These are phyloP conservation scores for Hirudinaria manillensis DNA, from an alignment of 2,888 invertebrate species.

Conservation along the genomic window DNA sequence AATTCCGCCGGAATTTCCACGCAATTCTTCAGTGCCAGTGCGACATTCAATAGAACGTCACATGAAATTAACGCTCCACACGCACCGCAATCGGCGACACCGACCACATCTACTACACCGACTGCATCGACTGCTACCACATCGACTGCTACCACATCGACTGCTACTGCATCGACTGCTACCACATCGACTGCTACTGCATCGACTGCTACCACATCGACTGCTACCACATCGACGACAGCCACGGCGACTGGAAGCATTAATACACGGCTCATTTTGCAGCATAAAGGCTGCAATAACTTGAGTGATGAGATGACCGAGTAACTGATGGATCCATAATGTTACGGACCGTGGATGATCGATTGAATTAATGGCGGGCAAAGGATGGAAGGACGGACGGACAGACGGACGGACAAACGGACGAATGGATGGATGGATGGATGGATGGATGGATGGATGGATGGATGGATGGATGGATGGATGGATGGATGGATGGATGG, in stretches of 20 bases:
- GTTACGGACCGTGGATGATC: too few species aligned
- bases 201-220: background rate
- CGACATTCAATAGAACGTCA: too few species aligned
- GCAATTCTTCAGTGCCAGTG: too few species aligned
- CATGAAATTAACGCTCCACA: too few species aligned
- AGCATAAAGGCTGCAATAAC: too few species aligned
- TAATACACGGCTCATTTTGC: background rate
- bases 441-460: background rate
- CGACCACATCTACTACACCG: background rate
- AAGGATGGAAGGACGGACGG: background rate
- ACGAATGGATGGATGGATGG: background rate
- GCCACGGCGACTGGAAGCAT: background rate
- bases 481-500: conserved; percentile 10
- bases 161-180: background rate
- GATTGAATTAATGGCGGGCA: background rate
- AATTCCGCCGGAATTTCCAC: too few species aligned
- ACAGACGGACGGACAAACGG: too few species aligned
- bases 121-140: background rate
- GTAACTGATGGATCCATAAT: too few species aligned
- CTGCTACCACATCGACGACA: background rate
- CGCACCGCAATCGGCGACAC: background rate
- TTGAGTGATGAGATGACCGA: too few species aligned
- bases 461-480: background rate
- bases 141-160: background rate
- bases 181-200: background rate